These are phyloP conservation scores for Tetragonula carbonaria DNA, from an alignment of 2,888 invertebrate genomes.

Conservation along the genomic window DNA sequence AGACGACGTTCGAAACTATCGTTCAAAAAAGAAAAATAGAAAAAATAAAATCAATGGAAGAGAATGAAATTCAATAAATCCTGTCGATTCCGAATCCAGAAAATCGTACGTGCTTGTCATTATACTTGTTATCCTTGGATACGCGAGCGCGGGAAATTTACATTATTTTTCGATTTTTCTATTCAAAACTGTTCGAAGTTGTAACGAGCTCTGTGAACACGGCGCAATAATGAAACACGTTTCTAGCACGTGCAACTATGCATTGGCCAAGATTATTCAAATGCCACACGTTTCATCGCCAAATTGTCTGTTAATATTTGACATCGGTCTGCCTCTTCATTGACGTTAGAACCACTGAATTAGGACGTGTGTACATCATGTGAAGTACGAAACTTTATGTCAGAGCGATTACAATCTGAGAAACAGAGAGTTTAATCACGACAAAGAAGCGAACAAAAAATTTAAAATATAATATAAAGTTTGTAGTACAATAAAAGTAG, in stretches of 20 bases:
- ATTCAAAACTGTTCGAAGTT: conserved; percentile 35
- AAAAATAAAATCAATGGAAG: not conserved
- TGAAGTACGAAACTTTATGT: too few species aligned
- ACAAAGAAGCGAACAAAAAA: too few species aligned
- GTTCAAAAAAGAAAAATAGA: not conserved
- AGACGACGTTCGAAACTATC: not conserved
- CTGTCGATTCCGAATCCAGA: too few species aligned
- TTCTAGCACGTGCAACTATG: conserved; percentile 38
- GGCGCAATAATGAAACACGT: conserved; percentile 43
- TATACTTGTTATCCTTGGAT: conserved; percentile 55
- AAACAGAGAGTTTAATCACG: too few species aligned
- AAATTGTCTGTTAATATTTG: conserved; percentile 40
- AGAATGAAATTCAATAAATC: not conserved
- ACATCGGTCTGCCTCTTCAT: not conserved
- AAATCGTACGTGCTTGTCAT: not conserved
- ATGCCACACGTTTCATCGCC: conserved; percentile 40
- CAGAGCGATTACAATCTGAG: too few species aligned
- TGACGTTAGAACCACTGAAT: too few species aligned
- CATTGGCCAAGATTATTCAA: conserved; percentile 39
- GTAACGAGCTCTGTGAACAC: not conserved
- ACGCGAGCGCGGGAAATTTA: conserved; percentile 15
- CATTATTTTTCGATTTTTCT: conserved; percentile 2
- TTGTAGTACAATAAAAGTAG: too few species aligned
- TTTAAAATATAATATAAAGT: too few species aligned
- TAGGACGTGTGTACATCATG: too few species aligned